A percentile compares a stretch with the other conserved stretches of the same genome.
Conservation (phyloP, 2,113 vertebrate species). For the Pogona vitticeps region DNA sequence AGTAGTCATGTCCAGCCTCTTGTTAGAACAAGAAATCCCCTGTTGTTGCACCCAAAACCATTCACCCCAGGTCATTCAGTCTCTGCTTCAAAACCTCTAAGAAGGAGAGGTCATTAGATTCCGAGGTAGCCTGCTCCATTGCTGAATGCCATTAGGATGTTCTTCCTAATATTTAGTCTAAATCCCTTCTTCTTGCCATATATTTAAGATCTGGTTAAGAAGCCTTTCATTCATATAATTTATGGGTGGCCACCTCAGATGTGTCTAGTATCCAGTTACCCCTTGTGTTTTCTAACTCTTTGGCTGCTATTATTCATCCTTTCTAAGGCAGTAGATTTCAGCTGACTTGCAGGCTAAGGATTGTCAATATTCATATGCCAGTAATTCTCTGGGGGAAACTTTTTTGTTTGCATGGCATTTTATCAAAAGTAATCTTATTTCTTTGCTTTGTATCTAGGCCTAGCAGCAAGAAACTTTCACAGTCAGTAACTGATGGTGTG, state of each 20-base stretch:
- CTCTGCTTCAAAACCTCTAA: background rate
- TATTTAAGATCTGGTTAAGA: background rate
- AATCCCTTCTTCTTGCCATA: background rate
- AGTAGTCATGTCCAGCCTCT: background rate
- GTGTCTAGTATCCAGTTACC: background rate
- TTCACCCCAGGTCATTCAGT: background rate
- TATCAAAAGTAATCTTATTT: background rate
- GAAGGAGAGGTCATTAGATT: background rate
- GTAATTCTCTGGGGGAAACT: background rate
- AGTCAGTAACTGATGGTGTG: constrained; percentile 87
- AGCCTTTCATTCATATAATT: background rate
- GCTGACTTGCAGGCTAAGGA: background rate
- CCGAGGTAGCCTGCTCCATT: background rate
- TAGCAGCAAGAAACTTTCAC: constrained; percentile 86
- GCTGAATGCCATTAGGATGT: background rate
- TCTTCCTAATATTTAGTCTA: background rate
- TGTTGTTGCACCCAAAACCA: background rate
- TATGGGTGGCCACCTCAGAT: background rate
- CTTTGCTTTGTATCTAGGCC: constrained; percentile 72
- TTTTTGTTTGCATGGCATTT: background rate
- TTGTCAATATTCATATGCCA: background rate
- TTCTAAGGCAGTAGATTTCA: background rate
- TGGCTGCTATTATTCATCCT: background rate
- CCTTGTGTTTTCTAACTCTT: background rate
- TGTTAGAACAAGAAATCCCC: background rate